Evolutionary conservation across 2,888 invertebrate genomes (phyloP).

Genomic region (Tubulanus polymorphus): DNA sequence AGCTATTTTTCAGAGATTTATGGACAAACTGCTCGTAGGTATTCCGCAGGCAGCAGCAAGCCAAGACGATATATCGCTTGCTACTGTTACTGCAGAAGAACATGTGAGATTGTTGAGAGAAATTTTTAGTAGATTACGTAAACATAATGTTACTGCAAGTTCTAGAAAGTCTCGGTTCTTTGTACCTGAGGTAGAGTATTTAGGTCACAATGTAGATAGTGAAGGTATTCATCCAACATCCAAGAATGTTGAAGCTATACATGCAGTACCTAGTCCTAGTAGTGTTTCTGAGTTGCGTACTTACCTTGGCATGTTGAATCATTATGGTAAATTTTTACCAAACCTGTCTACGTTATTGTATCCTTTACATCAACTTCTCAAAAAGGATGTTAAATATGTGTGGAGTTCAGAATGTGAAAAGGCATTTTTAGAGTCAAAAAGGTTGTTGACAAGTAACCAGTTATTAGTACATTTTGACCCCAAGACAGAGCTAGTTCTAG

Average conservation of each 20-base stretch:
- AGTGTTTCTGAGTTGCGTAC: slow-evolving; percentile 26
- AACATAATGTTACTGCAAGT: slow-evolving; percentile 18
- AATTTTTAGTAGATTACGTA: slow-evolving; percentile 15
- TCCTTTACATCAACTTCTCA: slow-evolving; percentile 24
- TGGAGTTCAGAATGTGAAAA: slow-evolving; percentile 11
- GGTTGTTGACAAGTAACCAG: slow-evolving; percentile 14
- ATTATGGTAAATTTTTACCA: slow-evolving; percentile 30
- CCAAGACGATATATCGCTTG: slow-evolving; percentile 24
- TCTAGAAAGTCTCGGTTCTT: slow-evolving; percentile 24
- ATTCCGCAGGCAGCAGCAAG: slow-evolving; percentile 16
- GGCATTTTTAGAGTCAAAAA: slow-evolving; percentile 23
- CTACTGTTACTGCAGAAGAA: slow-evolving; percentile 8
- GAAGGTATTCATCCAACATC: slow-evolving; percentile 21
- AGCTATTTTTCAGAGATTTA: slow-evolving; percentile 20
- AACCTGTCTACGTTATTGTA: slow-evolving; percentile 19
- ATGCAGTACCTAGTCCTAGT: slow-evolving; percentile 25
- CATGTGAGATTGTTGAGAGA: slow-evolving; percentile 16
- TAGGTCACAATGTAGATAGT: slow-evolving; percentile 19
- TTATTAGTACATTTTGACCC: slow-evolving; percentile 39
- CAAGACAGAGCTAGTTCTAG: slow-evolving; percentile 28
- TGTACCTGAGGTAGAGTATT: slow-evolving; percentile 15
- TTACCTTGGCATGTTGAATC: slow-evolving; percentile 29
- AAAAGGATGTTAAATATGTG: slow-evolving; percentile 22
- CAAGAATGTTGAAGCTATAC: slow-evolving; percentile 26
- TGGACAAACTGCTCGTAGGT: slow-evolving; percentile 22